Evolutionary conservation across 2,888 invertebrate species (phyloP), one percentile per base, ranked within the genome.

Genomic region (Parnassius smintheus): DNA sequence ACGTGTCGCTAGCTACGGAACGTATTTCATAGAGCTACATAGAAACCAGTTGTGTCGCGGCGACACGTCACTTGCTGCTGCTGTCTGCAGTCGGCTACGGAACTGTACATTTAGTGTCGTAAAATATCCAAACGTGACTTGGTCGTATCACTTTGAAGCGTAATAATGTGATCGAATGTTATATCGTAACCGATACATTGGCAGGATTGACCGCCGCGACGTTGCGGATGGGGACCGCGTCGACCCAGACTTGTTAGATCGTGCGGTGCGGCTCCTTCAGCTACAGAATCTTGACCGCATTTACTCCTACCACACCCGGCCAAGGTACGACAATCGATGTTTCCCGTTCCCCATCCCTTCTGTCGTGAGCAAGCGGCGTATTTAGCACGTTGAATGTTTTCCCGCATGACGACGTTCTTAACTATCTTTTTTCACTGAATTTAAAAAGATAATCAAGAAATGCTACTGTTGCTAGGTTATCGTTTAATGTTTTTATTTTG

Each of bases 251-350:
- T 82, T 85, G 82, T 88, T 92, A 90, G 91, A 92, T 77, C 91
- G 92, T 72, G 93, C 92, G 69, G 85, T 93, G 80, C 86, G 92
- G 81, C 91, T 93, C 71, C 91, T 93, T 65, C 92, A 92, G 80
- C 90, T 93, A 77, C 92, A 92, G 85, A 90, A 90, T 75, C 87
- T 93, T 81, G 92, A 93, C 89, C 91, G 91, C 86, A 85, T 91
- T 83, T 93, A 93, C 89, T 88, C 92, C 86, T 92, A 91, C 86
- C 92, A 92, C 87, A 88, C 90, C 75, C 90, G 92, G 85, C 93
- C 93, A 87, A 93, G 93, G 93, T 93, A 92, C 89, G 90, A 88
- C 73, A 80, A 80, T 86, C 86, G 87, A 86, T 88, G 86, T 86
- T 80, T 72, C 77, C 76, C 75, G 70, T 70, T 66, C 72, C 69